Base-by-base conservation (phyloP, 2,797 vertebrate genomes). In the Eurystomus glaucurus region DNA sequence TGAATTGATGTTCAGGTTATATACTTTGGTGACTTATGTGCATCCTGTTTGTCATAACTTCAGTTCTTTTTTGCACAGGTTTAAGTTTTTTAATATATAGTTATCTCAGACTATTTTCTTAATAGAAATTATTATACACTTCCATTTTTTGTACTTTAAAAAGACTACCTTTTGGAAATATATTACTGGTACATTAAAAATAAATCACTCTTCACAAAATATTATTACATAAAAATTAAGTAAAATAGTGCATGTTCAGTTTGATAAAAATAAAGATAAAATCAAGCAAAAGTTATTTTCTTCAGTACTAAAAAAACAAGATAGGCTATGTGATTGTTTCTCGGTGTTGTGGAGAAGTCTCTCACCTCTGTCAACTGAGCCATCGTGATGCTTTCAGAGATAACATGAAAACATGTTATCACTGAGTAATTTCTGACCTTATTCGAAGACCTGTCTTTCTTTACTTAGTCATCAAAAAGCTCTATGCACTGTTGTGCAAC, bases 361-460 rank as follows among this genome's bases (percentile, higher is more conserved):
- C 70, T 95, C 93, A 93, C 92, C 70, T 95, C 74, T 94, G 92
- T 89, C 90, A 94, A 37, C 70, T 48, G 62, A 88, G 55, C 74
- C 68, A 43, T 62, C 21, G 58, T 79, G 88, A 85, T 79, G 72
- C 46, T 89, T 96, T 96, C 88, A 87, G 74, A 89, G 90, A 60
- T 76, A 96, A 91, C 88, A 89, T 35, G 62, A 94, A 89, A 96
- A 90, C 83, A 79, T 77, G 62, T 93, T 96, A 89, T 93, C 88
- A 77, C 62, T 89, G 77, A 82, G 90, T 94, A 91, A 91, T 96
- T 96, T 93, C 80, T 96, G 93, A 96, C 92, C 88, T 91, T 91
- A 82, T 87, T 95, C 86, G 89, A 85, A 96, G 85, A 25, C 76
- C 45, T 4, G 14, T 93, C 35, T 93, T 78, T 48, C 80, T 93